Percentiles rank a stretch among this genome's conserved stretches.
These are phyloP conservation scores for Uria lomvia DNA, from an alignment of 2,113 vertebrate species.

Conservation along the genomic window DNA sequence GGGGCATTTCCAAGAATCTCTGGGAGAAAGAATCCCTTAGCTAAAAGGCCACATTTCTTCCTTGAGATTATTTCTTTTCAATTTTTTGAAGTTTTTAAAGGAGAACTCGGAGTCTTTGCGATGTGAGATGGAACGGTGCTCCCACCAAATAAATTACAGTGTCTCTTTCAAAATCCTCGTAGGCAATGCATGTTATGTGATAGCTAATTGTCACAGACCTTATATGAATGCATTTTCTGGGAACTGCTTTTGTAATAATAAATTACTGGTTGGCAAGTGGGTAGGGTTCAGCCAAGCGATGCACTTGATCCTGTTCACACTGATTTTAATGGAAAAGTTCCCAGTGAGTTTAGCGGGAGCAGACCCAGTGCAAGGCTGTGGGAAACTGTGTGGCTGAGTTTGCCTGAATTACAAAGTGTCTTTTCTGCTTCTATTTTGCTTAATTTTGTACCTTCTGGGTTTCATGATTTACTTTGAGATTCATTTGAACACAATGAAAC, in stretches of 20 bases:
- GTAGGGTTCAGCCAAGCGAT: conserved; percentile 2
- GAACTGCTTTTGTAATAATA: conserved; percentile 39
- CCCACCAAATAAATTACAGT: conserved; percentile 27
- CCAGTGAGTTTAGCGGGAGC: not conserved
- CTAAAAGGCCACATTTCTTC: not conserved
- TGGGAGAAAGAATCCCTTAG: not conserved
- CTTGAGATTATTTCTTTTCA: not conserved
- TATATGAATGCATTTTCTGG: not conserved
- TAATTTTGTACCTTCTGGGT: not conserved
- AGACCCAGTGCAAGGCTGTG: not conserved
- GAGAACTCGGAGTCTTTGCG: not conserved
- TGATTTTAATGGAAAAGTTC: conserved; percentile 7
- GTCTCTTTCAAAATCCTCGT: not conserved
- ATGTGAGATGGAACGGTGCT: not conserved
- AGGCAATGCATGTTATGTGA: not conserved
- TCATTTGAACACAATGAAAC: not conserved
- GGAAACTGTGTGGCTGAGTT: not conserved
- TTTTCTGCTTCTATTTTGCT: not conserved
- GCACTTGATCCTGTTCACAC: not conserved
- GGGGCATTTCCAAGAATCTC: not conserved
- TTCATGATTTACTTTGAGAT: not conserved
- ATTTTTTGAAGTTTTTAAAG: not conserved
- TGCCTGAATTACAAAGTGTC: not conserved
- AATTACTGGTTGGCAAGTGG: conserved; percentile 22
- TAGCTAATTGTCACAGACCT: conserved; percentile 17